phyloP scores from a whole-genome alignment of 1,140 invertebrate species.

The Drosophila bocqueti region DNA sequence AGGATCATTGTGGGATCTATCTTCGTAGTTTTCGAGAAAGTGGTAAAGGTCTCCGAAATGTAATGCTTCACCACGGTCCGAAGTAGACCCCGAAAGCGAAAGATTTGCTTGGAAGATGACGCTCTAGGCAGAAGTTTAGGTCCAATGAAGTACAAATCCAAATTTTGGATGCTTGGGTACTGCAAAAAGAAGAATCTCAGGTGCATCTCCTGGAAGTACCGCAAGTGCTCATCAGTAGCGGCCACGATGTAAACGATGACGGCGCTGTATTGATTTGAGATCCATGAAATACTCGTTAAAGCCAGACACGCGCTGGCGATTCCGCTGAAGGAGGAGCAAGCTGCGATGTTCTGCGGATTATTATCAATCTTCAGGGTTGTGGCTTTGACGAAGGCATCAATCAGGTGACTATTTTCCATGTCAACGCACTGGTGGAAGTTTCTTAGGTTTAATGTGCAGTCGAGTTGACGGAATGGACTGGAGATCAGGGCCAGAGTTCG shows the following conservation, averaged over 20 bases:
- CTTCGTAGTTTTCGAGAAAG: background rate
- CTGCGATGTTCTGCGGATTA: conserved; percentile 32
- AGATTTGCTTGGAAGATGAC: background rate
- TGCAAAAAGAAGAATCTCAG: conserved; percentile 62
- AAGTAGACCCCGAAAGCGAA: background rate
- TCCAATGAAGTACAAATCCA: conserved; percentile 67
- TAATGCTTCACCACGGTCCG: conserved; percentile 27
- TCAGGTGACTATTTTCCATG: conserved; percentile 32
- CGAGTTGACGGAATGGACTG: conserved; percentile 37
- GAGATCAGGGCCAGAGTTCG: conserved; percentile 44
- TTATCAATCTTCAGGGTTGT: conserved; percentile 24
- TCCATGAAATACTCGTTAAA: conserved; percentile 23
- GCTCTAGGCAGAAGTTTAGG: background rate
- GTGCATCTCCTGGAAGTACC: conserved; percentile 63
- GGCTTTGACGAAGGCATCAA: conserved; percentile 27
- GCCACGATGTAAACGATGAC: conserved; percentile 55
- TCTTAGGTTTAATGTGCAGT: conserved; percentile 2
- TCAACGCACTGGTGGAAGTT: conserved; percentile 1
- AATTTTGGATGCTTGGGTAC: conserved; percentile 28
- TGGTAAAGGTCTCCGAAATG: conserved; percentile 10
- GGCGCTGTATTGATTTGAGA: background rate
- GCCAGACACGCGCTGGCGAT: conserved; percentile 54
- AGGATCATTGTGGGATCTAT: conserved; percentile 51
- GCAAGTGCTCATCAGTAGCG: conserved; percentile 37
- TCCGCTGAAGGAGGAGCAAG: conserved; percentile 64